These are phyloP conservation scores for Zosterops lateralis DNA, from an alignment of 2,113 vertebrate genomes.

Conservation along the genomic window DNA sequence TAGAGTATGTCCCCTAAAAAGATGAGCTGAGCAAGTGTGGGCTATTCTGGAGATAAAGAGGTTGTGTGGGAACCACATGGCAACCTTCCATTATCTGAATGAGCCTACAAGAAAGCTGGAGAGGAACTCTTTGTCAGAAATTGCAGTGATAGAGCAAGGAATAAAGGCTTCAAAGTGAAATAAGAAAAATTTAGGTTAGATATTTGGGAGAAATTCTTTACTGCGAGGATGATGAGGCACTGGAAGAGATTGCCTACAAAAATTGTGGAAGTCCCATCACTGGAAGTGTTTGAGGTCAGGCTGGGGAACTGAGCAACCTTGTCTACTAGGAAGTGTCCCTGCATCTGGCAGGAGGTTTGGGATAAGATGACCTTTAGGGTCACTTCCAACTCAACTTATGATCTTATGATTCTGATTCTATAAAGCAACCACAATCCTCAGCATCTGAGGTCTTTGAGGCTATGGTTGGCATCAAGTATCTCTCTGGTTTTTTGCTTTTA, in stretches of 20 bases:
- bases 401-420: background rate
- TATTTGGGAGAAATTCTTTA: background rate
- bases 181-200: background rate
- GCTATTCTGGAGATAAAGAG: background rate
- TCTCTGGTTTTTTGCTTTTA: background rate
- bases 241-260: background rate
- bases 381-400: background rate
- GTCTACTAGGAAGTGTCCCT: background rate
- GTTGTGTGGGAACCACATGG: fast-evolving
- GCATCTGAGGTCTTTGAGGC: background rate
- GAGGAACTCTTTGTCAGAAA: background rate
- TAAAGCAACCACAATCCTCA: background rate
- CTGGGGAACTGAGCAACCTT: background rate
- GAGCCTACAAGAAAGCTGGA: background rate
- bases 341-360: background rate
- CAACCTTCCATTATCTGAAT: background rate
- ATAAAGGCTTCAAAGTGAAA: background rate
- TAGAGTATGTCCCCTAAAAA: background rate
- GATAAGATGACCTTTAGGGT: background rate
- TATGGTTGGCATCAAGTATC: background rate
- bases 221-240: background rate
- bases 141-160: background rate
- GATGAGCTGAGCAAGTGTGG: background rate
- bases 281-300: background rate
- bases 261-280: background rate